phyloP scores from a whole-genome alignment of 2,113 vertebrate genomes.

The Ophiodon elongatus region DNA sequence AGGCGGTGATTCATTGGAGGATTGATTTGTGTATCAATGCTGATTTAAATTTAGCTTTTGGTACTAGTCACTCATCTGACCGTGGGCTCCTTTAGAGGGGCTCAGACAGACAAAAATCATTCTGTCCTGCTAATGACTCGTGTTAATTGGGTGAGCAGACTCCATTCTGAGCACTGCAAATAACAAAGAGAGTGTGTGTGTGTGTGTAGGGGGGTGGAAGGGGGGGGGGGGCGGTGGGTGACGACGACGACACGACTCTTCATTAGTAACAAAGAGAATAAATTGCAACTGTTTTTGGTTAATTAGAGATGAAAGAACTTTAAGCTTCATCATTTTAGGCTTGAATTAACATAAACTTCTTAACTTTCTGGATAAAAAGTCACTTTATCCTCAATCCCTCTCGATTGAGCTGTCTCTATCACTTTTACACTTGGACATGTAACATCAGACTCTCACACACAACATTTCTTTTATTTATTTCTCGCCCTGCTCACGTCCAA shows the following conservation, averaged over 20 bases:
- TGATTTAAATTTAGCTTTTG: constrained; percentile 24
- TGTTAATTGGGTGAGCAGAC: constrained; percentile 25
- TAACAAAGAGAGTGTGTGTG: constrained; percentile 1
- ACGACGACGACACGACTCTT: too few species aligned
- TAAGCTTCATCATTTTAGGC: constrained; percentile 19
- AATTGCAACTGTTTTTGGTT: constrained; percentile 15
- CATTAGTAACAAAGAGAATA: constrained; percentile 19
- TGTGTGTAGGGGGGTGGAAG: neutral
- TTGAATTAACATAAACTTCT: neutral
- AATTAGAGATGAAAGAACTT: constrained; percentile 29
- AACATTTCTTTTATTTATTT: neutral
- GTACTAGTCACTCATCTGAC: constrained; percentile 10
- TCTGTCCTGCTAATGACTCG: constrained; percentile 36
- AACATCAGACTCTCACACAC: neutral
- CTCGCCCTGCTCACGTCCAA: neutral
- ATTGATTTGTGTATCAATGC: neutral
- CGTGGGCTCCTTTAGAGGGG: constrained; percentile 5
- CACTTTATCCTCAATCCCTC: neutral
- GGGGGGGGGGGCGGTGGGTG: too few species aligned
- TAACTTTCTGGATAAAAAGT: constrained; percentile 15
- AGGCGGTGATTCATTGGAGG: neutral
- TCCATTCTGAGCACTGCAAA: constrained; percentile 10
- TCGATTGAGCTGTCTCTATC: neutral
- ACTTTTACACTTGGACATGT: neutral
- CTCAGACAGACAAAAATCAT: constrained; percentile 23